phyloP scores from a whole-genome alignment of 2,113 vertebrate species.

The Lycocorax pyrrhopterus region DNA sequence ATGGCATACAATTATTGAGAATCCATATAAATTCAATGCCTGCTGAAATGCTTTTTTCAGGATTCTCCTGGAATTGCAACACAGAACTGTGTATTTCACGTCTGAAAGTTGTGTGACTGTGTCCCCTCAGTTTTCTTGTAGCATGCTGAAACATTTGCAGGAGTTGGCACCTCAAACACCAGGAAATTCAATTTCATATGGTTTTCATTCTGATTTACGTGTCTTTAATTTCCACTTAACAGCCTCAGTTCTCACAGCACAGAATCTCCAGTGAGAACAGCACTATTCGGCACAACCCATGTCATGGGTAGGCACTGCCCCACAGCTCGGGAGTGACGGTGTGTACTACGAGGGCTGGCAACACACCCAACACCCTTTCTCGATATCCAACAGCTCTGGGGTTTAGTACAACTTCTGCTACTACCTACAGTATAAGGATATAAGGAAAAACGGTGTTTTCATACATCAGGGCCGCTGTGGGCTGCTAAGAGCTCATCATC shows the following conservation, averaged over 20 bases:
- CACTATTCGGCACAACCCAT: fast-evolving
- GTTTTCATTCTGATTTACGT: background rate
- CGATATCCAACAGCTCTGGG: fast-evolving
- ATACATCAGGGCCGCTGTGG: fast-evolving
- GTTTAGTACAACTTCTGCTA: background rate
- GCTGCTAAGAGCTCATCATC: background rate
- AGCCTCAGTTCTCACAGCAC: background rate
- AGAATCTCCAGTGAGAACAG: fast-evolving
- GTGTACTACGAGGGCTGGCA: fast-evolving
- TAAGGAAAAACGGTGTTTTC: background rate
- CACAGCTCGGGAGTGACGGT: fast-evolving
- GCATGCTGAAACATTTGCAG: background rate
- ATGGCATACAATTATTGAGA: fast-evolving
- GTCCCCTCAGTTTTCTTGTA: background rate
- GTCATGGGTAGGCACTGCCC: fast-evolving
- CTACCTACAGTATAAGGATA: no score
- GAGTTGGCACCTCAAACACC: background rate
- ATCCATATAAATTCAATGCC: background rate
- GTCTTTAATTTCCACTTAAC: background rate
- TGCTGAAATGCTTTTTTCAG: background rate
- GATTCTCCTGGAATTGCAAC: background rate
- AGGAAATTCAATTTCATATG: background rate
- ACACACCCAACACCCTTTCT: fast-evolving
- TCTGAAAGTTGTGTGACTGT: background rate
- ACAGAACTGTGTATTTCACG: background rate